phyloP scores from a whole-genome alignment of 2,113 vertebrate genomes.

The Turdus rufiventris region DNA sequence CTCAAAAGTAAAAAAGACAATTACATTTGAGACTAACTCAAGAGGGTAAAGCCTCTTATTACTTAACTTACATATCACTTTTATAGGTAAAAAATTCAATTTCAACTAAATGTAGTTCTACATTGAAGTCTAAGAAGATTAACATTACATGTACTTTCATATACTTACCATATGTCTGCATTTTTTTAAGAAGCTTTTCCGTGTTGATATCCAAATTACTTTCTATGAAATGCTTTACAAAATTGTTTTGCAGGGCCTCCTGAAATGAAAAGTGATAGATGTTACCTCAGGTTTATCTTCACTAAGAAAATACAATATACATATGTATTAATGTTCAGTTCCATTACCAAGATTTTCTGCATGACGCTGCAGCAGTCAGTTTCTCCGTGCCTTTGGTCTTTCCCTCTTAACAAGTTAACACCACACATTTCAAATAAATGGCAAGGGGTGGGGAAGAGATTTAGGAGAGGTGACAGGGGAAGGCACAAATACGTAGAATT shows the following conservation, averaged over 20 bases:
- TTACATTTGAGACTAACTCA: neutral
- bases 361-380: neutral
- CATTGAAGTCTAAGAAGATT: neutral
- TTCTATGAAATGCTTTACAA: slow-evolving; percentile 69
- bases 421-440: neutral
- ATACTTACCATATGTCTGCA: slow-evolving; percentile 62
- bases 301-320: neutral
- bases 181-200: slow-evolving; percentile 32
- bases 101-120: neutral
- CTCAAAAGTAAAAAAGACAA: neutral
- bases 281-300: neutral
- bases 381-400: neutral
- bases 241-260: slow-evolving; percentile 62
- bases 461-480: neutral
- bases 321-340: neutral
- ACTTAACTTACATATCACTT: neutral
- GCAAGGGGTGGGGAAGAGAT: neutral
- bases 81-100: neutral
- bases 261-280: slow-evolving; percentile 14
- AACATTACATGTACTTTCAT: neutral
- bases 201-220: slow-evolving; percentile 61
- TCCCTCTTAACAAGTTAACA: neutral
- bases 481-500: neutral
- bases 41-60: neutral
- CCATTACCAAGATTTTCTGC: neutral